Base-by-base conservation (phyloP, 2,113 vertebrate genomes). In the Propithecus coquereli region DNA sequence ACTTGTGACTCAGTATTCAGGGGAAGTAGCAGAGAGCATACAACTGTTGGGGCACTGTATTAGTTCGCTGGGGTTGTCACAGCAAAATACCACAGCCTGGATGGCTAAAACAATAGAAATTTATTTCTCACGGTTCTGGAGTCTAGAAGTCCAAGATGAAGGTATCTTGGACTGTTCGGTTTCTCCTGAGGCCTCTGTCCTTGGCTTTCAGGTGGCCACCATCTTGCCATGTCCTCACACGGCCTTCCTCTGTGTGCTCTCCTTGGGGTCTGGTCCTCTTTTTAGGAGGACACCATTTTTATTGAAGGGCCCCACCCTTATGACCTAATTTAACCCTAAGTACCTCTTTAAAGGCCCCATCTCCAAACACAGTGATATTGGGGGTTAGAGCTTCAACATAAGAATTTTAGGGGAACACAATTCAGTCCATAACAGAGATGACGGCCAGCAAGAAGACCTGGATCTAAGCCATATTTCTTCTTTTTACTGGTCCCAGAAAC, bases 61-160 rank as follows among this genome's bases (percentile, higher is more conserved):
- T 6, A 14, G 52, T 54, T 43, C 13, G 2, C 4, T 61, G 0
- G 6, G 11, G 11, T 32, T 54, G 63, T 12, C 3, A 0, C 18
- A 34, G 22, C 9, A 40, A 61, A 90, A 76, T 34, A 43, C 8
- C 37, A 47, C 16, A 0, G 6, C 34, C 6, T 2, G 66, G 23
- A 23, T 5, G 27, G 12, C 14, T 47, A 40, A 65, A 30, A 70
- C 40, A 70, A 40, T 14, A 71, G 34, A 27, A 23, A 13, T 32
- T 40, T 88, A 32, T 22, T 27, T 71, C 66, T 65, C 25, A 27
- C 8, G 22, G 74, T 85, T 93, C 50, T 87, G 84, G 61, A 79
- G 61, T 47, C 52, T 63, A 74, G 73, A 86, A 45, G 12, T 16
- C 25, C 34, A 59, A 57, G 71, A 71, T 18, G 45, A 86, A 87